Evolutionary conservation across 2,888 invertebrate species (phyloP).

Genomic region (Drosophila villosipedis): DNA sequence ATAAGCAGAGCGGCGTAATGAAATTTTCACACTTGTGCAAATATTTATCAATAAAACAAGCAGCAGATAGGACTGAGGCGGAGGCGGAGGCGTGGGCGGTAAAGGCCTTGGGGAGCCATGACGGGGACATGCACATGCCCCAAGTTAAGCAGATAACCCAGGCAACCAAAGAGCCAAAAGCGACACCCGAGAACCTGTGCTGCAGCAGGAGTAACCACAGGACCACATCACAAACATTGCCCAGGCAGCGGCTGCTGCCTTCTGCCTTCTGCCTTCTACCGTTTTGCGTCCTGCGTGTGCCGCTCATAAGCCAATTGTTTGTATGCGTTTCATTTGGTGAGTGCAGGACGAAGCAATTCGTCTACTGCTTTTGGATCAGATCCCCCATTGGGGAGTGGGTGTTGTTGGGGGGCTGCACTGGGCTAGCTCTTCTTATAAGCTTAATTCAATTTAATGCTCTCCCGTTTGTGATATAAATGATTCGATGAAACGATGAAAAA

Average conservation of each 20-base stretch:
- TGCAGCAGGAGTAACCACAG: slow-evolving; percentile 31
- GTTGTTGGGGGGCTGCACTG: not conserved
- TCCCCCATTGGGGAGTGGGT: not conserved
- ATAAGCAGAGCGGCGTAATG: slow-evolving; percentile 82
- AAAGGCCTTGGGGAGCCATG: slow-evolving; percentile 18
- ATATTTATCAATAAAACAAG: slow-evolving; percentile 80
- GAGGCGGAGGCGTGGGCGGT: not conserved
- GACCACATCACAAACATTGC: slow-evolving; percentile 53
- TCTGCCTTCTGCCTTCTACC: not conserved
- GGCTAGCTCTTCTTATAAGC: slow-evolving; percentile 72
- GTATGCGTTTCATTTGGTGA: slow-evolving; percentile 77
- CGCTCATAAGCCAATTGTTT: slow-evolving; percentile 76
- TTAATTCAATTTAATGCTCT: slow-evolving; percentile 83
- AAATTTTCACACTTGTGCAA: slow-evolving; percentile 83
- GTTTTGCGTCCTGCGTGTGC: slow-evolving; percentile 44
- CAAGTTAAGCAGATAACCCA: slow-evolving; percentile 78
- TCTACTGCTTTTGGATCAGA: slow-evolving; percentile 38
- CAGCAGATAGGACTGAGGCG: slow-evolving; percentile 27
- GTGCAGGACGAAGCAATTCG: slow-evolving; percentile 68
- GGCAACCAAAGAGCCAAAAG: slow-evolving; percentile 38
- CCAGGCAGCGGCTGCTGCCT: slow-evolving; percentile 42
- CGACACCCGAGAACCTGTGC: slow-evolving; percentile 26
- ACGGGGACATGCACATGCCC: slow-evolving; percentile 57
- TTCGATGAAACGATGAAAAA: slow-evolving; percentile 82
- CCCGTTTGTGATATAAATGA: slow-evolving; percentile 83